Percentiles rank a stretch among this genome's conserved stretches.
phyloP scores from a whole-genome alignment of 2,888 invertebrate species.

The Brachylomia viminalis region DNA sequence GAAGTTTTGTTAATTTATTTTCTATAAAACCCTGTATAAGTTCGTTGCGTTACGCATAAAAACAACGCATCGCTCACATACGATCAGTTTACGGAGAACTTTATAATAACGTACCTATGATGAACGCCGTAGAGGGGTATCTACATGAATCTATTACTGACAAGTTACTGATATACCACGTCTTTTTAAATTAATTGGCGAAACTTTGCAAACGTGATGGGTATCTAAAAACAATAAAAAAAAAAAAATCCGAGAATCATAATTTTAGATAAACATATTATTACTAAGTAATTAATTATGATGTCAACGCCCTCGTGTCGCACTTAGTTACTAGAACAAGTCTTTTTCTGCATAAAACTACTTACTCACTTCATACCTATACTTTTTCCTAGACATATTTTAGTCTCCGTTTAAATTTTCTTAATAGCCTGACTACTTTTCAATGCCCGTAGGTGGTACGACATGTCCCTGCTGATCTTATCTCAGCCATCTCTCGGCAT shows the following conservation, averaged over 20 bases:
- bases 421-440: not conserved
- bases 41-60: conserved; percentile 65
- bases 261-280: no score
- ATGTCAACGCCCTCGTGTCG: not conserved
- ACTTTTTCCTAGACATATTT: no score
- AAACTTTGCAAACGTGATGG: no score
- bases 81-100: conserved; percentile 89
- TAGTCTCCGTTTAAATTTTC: no score
- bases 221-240: no score
- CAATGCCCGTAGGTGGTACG: conserved; percentile 92
- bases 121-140: conserved; percentile 94
- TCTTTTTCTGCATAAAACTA: no score
- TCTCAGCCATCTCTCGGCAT: conserved; percentile 93
- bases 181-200: no score
- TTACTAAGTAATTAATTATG: not conserved
- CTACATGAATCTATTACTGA: conserved; percentile 92
- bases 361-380: no score
- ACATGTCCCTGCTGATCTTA: conserved; percentile 93
- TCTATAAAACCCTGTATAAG: no score
- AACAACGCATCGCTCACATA: conserved; percentile 92
- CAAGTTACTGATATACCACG: conserved; percentile 78
- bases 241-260: no score
- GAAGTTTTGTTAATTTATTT: no score
- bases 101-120: conserved; percentile 92
- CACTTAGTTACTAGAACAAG: no score